Evolutionary conservation across 2,797 vertebrate genomes (phyloP), one percentile per base, ranked within the genome.

Genomic region (Poeciliopsis gracilis): DNA sequence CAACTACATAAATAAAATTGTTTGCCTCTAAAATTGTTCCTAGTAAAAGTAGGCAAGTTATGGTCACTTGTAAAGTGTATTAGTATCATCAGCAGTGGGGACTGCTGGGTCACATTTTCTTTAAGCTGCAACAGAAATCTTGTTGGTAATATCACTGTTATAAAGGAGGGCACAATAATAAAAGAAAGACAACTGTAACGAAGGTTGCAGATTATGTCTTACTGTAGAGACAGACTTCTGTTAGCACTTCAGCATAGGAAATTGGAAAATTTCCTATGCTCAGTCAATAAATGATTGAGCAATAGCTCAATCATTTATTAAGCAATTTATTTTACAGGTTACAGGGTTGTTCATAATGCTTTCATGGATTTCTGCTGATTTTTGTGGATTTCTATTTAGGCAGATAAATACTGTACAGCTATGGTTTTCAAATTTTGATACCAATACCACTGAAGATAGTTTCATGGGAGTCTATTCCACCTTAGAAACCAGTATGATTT

Each of bases 41-140:
- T 25, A 41, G 63, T 67, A 67, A 38, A 67, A 67, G 63, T 67
- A 41, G 63, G 36, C 20, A 67, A 41, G 63, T 67, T 67, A 38
- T 67, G 10, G 4, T 38, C 63, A 38, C 63, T 30, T 30, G 7
- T 36, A 63, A 36, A 63, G 16, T 67, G 12, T 41, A 67, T 67
- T 67, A 25, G 20, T 12, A 41, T 67, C 36, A 41, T 67, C 36
- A 41, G 63, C 63, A 41, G 63, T 41, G 20, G 36, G 20, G 36
- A 67, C 36, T 67, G 36, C 36, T 41, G 36, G 36, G 36, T 45
- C 38, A 23, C 11, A 12, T 41, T 67, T 41, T 13, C 23, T 69
- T 69, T 43, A 23, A 43, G 66, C 5, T 43, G 10, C 13, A 45
- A n/a, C 66, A 43, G 9, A 45, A 69, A n/a, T 69, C 23, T 13